Evolutionary conservation across 2,797 vertebrate genomes (phyloP), one percentile per base, ranked within the genome.

Genomic region (Taenioides sp.): DNA sequence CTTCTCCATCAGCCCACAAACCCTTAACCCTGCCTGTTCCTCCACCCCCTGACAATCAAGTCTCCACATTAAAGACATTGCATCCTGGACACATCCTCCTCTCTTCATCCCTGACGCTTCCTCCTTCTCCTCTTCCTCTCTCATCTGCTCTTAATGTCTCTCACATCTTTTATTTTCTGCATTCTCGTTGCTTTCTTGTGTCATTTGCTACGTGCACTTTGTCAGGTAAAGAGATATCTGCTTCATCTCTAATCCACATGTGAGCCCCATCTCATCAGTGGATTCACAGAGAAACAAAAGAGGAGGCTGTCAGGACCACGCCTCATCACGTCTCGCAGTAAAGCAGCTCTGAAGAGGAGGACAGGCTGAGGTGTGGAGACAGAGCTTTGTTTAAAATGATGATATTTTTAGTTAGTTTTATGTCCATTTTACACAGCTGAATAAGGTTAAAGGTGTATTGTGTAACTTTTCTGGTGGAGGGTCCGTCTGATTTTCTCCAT

Each of bases 231-330:
- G 68, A 69, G 59, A 79, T 74, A 69, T 74, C 65, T 59, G 43
- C 72, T 78, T 78, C 60, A 81, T 84, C 83, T 80, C 71, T 83
- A 80, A 71, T 80, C 80, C 72, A 77, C 65, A 73, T 86, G 73
- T 82, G 73, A 80, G 73, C 71, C 60, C 7, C 72, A 60, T 85
- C 84, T 85, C 76, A 81, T 80, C 71, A 49, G 43, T 54, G 61
- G 61, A 84, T 87, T 83, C 81, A 85, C 77, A 86, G 79, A 74
- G 68, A 86, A 87, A 83, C 75, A 87, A 85, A 61, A 63, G 34
- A 63, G 58, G 54, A 73, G 70, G 64, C 71, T 62, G 71, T 80
- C 65, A 25, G 78, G 25, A 79, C 60, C 74, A 70, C 76, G 49
- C 63, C 80, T 65, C 22, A 4, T 78, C 72, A 76, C 71, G 55